A percentile compares a stretch with the other conserved stretches of the same genome.
phyloP scores from a whole-genome alignment of 1,140 invertebrate genomes.

The Druon quercuslanigerum region DNA sequence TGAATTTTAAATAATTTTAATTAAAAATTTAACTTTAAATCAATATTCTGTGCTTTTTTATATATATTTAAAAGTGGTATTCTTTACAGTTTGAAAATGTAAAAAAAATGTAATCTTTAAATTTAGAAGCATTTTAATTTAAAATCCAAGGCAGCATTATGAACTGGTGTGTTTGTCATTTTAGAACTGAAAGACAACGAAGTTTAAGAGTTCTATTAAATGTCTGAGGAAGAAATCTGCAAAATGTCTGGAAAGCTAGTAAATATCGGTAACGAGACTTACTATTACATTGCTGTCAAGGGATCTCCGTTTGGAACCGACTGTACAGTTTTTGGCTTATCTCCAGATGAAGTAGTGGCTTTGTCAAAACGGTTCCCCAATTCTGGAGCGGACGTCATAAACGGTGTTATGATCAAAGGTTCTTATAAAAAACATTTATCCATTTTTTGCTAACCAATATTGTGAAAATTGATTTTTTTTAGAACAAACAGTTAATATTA shows the following conservation, averaged over 20 bases:
- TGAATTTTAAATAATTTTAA: no score
- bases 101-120: neutral
- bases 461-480: neutral
- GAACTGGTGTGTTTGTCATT: conserved; percentile 55
- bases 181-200: conserved; percentile 70
- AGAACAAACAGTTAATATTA: no score
- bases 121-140: conserved; percentile 16
- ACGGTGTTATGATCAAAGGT: conserved; percentile 83
- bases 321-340: conserved; percentile 84
- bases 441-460: conserved; percentile 31
- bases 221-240: conserved; percentile 36
- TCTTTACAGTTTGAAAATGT: neutral
- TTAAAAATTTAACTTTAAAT: no score
- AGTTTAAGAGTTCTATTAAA: conserved; percentile 50
- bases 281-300: conserved; percentile 84
- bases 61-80: neutral
- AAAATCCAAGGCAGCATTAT: conserved; percentile 29
- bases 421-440: conserved; percentile 32
- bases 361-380: conserved; percentile 81
- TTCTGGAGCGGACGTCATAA: conserved; percentile 79
- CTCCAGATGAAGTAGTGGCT: conserved; percentile 80
- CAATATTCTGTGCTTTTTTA: no score
- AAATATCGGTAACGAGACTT: conserved; percentile 62
- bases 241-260: conserved; percentile 62
- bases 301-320: conserved; percentile 84